phyloP scores from a whole-genome alignment of 2,888 invertebrate genomes.

The Pyralis farinalis region DNA sequence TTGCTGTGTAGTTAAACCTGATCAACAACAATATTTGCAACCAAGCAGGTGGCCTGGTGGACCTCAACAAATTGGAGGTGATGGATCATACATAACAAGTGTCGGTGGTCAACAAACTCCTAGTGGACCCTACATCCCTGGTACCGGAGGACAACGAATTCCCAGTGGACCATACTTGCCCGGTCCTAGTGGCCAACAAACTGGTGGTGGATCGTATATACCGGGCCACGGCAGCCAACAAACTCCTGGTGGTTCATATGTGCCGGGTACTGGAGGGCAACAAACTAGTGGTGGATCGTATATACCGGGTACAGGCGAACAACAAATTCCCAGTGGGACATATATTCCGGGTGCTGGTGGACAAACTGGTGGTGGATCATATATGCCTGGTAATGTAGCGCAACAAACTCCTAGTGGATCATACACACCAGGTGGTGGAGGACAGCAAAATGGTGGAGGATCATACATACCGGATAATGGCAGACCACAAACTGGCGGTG shows the following conservation, averaged over 20 bases:
- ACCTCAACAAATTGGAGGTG: slow-evolving; percentile 1
- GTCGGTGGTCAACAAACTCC: not conserved
- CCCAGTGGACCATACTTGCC: not conserved
- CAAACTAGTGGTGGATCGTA: slow-evolving; percentile 1
- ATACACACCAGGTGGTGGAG: not conserved
- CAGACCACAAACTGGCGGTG: not conserved
- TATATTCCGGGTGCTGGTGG: not conserved
- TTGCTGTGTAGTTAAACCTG: slow-evolving; percentile 38
- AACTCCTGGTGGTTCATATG: slow-evolving; percentile 7
- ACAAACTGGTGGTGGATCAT: not conserved
- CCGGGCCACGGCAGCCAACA: not conserved
- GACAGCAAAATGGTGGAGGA: not conserved
- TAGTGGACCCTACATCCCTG: slow-evolving; percentile 1
- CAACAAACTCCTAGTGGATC: not conserved
- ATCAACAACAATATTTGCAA: slow-evolving; percentile 13
- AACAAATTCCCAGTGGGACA: not conserved
- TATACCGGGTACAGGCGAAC: not conserved
- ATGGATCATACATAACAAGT: not conserved
- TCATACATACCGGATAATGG: slow-evolving; percentile 4
- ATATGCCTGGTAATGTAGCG: not conserved
- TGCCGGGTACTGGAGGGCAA: slow-evolving; percentile 2
- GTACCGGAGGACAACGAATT: not conserved
- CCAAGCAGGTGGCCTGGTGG: slow-evolving; percentile 11
- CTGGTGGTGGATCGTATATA: not conserved
- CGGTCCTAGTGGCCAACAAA: not conserved